Conservation (phyloP, 2,888 invertebrate genomes). For the Oscheius sp. region DNA sequence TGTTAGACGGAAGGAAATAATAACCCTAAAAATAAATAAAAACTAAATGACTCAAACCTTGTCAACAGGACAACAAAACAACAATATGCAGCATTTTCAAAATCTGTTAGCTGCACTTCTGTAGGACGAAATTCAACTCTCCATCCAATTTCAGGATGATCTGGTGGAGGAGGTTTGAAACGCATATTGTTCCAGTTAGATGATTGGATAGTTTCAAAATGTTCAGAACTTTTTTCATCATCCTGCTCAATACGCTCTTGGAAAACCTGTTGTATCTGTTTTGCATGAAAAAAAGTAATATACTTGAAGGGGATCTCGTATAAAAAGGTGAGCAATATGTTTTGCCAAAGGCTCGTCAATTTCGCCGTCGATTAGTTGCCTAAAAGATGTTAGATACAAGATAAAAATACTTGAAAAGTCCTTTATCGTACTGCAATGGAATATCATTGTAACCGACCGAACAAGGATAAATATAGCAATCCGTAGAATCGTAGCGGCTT, state of each 20-base stretch:
- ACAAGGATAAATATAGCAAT: constrained; percentile 90
- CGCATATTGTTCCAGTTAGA: constrained; percentile 71
- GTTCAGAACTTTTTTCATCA: constrained; percentile 91
- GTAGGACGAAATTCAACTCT: constrained; percentile 98
- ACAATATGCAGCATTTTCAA: constrained; percentile 98
- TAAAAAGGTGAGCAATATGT: constrained; percentile 97
- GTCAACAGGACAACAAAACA: constrained; percentile 96
- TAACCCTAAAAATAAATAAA: constrained; percentile 78
- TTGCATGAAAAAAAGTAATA: neutral
- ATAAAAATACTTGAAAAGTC: constrained; percentile 17
- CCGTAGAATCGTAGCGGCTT: constrained; percentile 95
- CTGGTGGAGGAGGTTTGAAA: constrained; percentile 83
- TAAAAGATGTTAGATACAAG: constrained; percentile 72
- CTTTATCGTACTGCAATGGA: constrained; percentile 75
- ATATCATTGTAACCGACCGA: constrained; percentile 90
- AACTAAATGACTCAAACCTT: constrained; percentile 38
- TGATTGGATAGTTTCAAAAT: constrained; percentile 82
- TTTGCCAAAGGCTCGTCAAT: constrained; percentile 91
- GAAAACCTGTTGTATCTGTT: constrained; percentile 60
- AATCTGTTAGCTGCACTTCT: constrained; percentile 94
- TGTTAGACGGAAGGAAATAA: constrained; percentile 92
- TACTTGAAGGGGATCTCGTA: constrained; percentile 90
- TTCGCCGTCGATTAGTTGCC: constrained; percentile 84
- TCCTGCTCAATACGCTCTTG: constrained; percentile 93
- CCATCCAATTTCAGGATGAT: constrained; percentile 94